Conservation (phyloP, 2,888 invertebrate species). For the Tetranychus piercei region DNA sequence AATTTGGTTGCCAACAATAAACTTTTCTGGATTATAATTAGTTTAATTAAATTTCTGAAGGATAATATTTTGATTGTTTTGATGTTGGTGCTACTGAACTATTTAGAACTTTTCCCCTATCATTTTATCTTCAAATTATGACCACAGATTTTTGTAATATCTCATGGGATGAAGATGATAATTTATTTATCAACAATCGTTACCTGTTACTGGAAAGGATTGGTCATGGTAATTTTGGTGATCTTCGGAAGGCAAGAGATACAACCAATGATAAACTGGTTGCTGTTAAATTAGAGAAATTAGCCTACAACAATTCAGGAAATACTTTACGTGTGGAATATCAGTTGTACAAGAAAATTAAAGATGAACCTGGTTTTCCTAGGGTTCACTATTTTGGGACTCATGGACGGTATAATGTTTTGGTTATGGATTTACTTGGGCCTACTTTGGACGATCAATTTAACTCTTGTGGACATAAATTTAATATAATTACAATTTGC, state of each 20-base stretch:
- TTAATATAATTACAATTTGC: constrained; percentile 1
- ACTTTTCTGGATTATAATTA: too few species aligned
- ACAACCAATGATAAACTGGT: background rate
- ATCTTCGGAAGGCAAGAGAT: background rate
- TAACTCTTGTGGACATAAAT: constrained; percentile 1
- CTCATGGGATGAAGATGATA: too few species aligned
- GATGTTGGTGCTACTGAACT: too few species aligned
- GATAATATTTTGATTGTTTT: too few species aligned
- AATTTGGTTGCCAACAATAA: too few species aligned
- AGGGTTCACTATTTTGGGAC: background rate
- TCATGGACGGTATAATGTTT: background rate
- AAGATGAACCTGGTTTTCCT: background rate
- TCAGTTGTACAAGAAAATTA: background rate
- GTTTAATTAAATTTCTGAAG: too few species aligned
- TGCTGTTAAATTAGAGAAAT: constrained; percentile 11
- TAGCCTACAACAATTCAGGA: background rate
- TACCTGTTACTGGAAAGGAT: background rate
- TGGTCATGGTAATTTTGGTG: constrained; percentile 11
- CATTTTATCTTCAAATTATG: too few species aligned
- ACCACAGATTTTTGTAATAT: too few species aligned
- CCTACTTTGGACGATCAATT: constrained; percentile 6
- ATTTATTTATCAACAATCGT: too few species aligned
- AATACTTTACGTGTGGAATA: constrained; percentile 10
- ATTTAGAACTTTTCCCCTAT: too few species aligned
- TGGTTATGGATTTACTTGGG: constrained; percentile 16